These are phyloP conservation scores for Manis pentadactyla DNA, from an alignment of 2,797 vertebrate species.

Conservation along the genomic window DNA sequence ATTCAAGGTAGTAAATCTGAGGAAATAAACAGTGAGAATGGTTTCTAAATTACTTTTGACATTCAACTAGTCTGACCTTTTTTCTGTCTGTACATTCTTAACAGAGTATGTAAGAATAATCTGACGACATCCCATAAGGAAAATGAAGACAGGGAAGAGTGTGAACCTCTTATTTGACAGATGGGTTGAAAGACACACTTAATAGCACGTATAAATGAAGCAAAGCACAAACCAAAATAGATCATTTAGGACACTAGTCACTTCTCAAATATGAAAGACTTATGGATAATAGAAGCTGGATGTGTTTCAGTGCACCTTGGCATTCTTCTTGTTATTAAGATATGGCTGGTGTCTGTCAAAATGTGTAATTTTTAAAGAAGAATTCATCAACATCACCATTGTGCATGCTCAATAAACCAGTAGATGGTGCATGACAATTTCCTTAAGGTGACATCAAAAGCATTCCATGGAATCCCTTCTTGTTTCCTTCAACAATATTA, in stretches of 20 bases:
- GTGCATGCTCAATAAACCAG: constrained; percentile 51
- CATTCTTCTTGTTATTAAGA: constrained; percentile 20
- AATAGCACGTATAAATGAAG: neutral
- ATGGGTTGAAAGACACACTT: neutral
- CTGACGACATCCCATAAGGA: neutral
- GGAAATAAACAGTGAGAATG: neutral
- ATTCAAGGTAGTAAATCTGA: neutral
- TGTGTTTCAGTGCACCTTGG: constrained; percentile 52
- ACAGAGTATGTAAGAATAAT: neutral
- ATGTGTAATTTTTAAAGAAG: constrained; percentile 55
- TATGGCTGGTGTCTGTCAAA: neutral
- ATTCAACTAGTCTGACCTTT: neutral
- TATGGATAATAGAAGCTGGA: constrained; percentile 37
- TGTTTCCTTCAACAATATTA: constrained; percentile 6
- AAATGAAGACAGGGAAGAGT: neutral
- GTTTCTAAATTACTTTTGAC: constrained; percentile 21
- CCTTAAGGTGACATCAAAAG: constrained; percentile 71
- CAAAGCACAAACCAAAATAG: neutral
- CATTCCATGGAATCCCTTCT: neutral
- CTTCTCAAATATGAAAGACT: neutral
- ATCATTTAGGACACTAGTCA: constrained; percentile 31
- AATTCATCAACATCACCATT: constrained; percentile 40
- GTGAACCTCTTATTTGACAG: neutral
- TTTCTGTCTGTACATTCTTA: neutral
- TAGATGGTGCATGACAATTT: constrained; percentile 59